Evolutionary conservation across 2,797 vertebrate species (phyloP), one percentile per base, ranked within the genome.

Genomic region (Fistularia commersonii): DNA sequence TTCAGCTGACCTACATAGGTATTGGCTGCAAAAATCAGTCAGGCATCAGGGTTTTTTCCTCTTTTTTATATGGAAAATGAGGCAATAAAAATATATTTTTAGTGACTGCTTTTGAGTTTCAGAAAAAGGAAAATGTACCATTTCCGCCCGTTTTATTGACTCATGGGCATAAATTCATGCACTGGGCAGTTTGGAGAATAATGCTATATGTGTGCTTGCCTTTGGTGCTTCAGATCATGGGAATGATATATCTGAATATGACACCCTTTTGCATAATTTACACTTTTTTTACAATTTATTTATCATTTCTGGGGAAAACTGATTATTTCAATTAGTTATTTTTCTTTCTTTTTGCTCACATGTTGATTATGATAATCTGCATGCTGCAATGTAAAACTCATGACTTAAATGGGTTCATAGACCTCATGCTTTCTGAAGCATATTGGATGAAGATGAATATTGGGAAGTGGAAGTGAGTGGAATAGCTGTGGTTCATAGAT

Each of bases 31-130:
- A 23, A 23, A 23, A 23, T 23, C 23, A 23, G 23, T 23, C 23
- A 23, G 23, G 23, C 23, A 23, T 23, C 2, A 23, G 7, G 14
- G 6, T 23, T 15, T n/a, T 7, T 5, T 31, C 6, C 6, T 39
- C 32, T 61, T 37, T n/a, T 45, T 51, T n/a, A 1, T 44, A 39
- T 63, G 8, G 34, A 44, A 61, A 48, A 34, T 13, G n/a, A 2
- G 12, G 41, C 12, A 33, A 37, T 45, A 46, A 62, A 50, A 47
- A 9, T 4, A 54, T n/a, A n/a, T n/a, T 12, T 33, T 1, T n/a
- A 36, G 34, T 31, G 63, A 87, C 89, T 88, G 86, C 89, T 91
- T 91, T 87, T 90, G 86, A 87, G 88, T 89, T 88, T 76, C 86
- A 80, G 76, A 76, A 68, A 74, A 64, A 70, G 38, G 57, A 61